These are phyloP conservation scores for Pachycephus smyrnensis DNA, from an alignment of 2,888 invertebrate species.

Conservation along the genomic window DNA sequence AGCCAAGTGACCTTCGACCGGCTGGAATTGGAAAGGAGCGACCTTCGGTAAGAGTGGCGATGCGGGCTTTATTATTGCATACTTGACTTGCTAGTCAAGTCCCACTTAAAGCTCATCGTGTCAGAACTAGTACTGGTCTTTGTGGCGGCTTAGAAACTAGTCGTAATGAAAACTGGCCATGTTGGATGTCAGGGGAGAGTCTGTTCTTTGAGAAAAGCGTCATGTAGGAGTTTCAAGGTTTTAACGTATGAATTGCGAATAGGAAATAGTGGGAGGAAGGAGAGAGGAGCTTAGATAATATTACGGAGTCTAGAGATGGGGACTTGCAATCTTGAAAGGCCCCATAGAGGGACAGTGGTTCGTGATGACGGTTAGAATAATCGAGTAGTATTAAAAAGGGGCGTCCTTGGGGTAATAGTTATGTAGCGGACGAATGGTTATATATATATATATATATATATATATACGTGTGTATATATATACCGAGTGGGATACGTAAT, in stretches of 20 bases:
- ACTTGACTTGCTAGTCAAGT: background rate
- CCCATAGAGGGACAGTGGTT: background rate
- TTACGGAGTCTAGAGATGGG: background rate
- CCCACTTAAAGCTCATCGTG: background rate
- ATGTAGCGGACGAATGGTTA: conserved; percentile 29
- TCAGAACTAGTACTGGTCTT: background rate
- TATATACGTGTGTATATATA: background rate
- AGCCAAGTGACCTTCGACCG: conserved; percentile 51
- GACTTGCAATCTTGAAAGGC: background rate
- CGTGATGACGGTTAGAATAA: conserved; percentile 16
- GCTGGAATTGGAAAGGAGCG: conserved; percentile 59
- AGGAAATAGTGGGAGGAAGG: background rate
- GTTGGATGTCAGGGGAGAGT: background rate
- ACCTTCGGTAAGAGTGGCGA: conserved; percentile 63
- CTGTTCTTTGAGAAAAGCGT: background rate
- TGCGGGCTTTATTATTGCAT: conserved; percentile 36
- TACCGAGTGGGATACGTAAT: conserved; percentile 51
- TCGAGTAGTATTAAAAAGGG: conserved; percentile 25
- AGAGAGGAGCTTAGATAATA: background rate
- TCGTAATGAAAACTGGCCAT: background rate
- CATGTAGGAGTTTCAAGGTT: background rate
- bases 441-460: background rate
- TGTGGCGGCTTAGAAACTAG: background rate
- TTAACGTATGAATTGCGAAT: background rate
- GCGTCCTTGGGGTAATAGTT: conserved; percentile 52